Base-by-base conservation (phyloP, 2,888 invertebrate genomes). In the Cybosia mesomella region DNA sequence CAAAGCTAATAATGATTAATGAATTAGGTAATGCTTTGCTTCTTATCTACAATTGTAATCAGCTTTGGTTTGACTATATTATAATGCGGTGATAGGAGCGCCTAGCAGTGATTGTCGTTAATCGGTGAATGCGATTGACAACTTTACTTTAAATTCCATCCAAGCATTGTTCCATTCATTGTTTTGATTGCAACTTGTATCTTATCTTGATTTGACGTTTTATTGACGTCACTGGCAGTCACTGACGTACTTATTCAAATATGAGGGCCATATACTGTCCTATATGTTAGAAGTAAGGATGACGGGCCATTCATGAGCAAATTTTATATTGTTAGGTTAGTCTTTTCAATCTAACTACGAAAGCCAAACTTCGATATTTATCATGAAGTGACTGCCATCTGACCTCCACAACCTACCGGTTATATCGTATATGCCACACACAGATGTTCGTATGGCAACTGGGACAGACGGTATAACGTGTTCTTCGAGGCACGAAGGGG, bases 31-130 rank as follows among this genome's bases (percentile, higher is more conserved):
- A 89, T 85, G 39, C 84, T 85, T 88, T 85, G 39, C 84, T 85
- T 88, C 87, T 93, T 94, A 94, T 94, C 93, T 92, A 81, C 89
- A 92, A 92, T 92, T 91, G 75, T 91, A 93, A 93, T 93, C 89
- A 90, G 84, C 78, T 84, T 85, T 89, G 90, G 91, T 91, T 89
- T 63, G 63, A 63, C 83, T 76, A 57, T 64, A 54, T 54, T n/a
- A 57, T 62, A 77, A 83, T 75, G 79, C 79, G 75, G 74, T 84
- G 87, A 85, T 88, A 88, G 83, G 60, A 61, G 18, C 39, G 28
- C 11, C 49, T 13, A 34, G 49, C 21, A 24, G 60, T 61, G 43
- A 43, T 61, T 43, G 60, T 28, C 28, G 28, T 28, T n/a, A 28
- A 5, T 28, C 28, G 28, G 5, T 28, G 28, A 4, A 28, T 28